phyloP scores from a whole-genome alignment of 2,797 vertebrate genomes.

The Rhyacichthys aspro region DNA sequence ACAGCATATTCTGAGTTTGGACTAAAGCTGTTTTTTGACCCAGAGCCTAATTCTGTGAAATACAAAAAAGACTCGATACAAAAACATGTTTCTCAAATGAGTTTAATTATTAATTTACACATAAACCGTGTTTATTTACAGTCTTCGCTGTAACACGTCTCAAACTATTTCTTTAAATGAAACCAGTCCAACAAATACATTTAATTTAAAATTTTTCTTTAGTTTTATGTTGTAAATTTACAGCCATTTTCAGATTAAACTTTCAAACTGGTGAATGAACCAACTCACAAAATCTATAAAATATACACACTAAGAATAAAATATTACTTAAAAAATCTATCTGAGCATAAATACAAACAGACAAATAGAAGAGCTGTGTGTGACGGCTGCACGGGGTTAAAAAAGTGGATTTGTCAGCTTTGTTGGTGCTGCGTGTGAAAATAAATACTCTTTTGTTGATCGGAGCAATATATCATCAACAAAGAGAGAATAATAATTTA shows the following conservation, averaged over 20 bases:
- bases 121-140: slow-evolving; percentile 57
- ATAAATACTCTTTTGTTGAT: slow-evolving; percentile 42
- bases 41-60: not conserved
- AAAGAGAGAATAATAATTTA: slow-evolving; percentile 61
- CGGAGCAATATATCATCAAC: slow-evolving; percentile 26
- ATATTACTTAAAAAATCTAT: slow-evolving; percentile 26
- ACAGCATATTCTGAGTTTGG: too few species aligned
- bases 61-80: not conserved
- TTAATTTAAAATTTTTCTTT: not conserved
- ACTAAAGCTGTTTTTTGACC: too few species aligned
- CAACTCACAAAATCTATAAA: too few species aligned
- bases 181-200: not conserved
- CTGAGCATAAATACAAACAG: slow-evolving; percentile 60
- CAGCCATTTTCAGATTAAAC: slow-evolving; percentile 39
- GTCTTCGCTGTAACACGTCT: slow-evolving; percentile 45
- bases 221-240: slow-evolving; percentile 51
- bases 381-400: slow-evolving; percentile 32
- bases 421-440: slow-evolving; percentile 24
- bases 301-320: slow-evolving; percentile 55
- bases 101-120: slow-evolving; percentile 70
- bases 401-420: slow-evolving; percentile 10
- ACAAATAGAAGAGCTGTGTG: slow-evolving; percentile 39
- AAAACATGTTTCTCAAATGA: slow-evolving; percentile 51
- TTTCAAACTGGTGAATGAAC: slow-evolving; percentile 16
- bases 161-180: slow-evolving; percentile 35